Conservation (phyloP, 2,888 invertebrate genomes). For the Neelides folsomi region DNA sequence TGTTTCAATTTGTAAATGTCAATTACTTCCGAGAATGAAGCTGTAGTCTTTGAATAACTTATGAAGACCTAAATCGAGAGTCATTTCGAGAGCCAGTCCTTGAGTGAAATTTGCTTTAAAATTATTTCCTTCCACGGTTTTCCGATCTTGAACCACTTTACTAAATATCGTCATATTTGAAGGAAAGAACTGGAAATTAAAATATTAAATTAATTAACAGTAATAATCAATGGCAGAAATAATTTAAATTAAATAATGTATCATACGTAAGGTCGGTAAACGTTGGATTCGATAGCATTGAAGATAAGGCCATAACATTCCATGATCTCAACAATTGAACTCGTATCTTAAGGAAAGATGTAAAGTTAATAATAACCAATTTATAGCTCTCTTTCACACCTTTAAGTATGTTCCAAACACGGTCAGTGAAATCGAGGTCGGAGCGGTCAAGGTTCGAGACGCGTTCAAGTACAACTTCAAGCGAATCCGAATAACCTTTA, state of each 20-base stretch:
- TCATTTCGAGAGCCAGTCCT: slow-evolving; percentile 15
- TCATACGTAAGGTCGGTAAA: slow-evolving; percentile 28
- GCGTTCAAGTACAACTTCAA: slow-evolving; percentile 18
- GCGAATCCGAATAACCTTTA: slow-evolving; percentile 22
- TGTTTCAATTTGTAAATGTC: no score
- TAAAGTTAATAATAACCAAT: background rate
- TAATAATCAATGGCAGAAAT: background rate
- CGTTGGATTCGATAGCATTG: slow-evolving; percentile 18
- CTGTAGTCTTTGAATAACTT: slow-evolving; percentile 29
- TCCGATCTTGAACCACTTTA: slow-evolving; percentile 10
- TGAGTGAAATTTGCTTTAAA: slow-evolving; percentile 13
- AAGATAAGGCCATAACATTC: slow-evolving; percentile 21
- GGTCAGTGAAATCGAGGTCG: slow-evolving; percentile 28
- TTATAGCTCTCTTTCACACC: slow-evolving; percentile 2
- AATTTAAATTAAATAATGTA: background rate
- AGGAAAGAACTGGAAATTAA: slow-evolving; percentile 17
- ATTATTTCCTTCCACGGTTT: slow-evolving; percentile 13
- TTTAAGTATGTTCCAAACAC: slow-evolving; percentile 22
- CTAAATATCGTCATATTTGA: slow-evolving; percentile 20
- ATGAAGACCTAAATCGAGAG: slow-evolving; percentile 23
- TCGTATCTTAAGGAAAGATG: slow-evolving; percentile 11
- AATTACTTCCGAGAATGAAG: slow-evolving; percentile 26
- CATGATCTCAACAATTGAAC: slow-evolving; percentile 11
- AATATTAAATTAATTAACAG: slow-evolving; percentile 1
- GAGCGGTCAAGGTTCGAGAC: slow-evolving; percentile 16